Percentiles rank a stretch among this genome's conserved stretches.
Evolutionary conservation across 2,113 vertebrate genomes (phyloP).

Genomic region (Sturnus vulgaris): DNA sequence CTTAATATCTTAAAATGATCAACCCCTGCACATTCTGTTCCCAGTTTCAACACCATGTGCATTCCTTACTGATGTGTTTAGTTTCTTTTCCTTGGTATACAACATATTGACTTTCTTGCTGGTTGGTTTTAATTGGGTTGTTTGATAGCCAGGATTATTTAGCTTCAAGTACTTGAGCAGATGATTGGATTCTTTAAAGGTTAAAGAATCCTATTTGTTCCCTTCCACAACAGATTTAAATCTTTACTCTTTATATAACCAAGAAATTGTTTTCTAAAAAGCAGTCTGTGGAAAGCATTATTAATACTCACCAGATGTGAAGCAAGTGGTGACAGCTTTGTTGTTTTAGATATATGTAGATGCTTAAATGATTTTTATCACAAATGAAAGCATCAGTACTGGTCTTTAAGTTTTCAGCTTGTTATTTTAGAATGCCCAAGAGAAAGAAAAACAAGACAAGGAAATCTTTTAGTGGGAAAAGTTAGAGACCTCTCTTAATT

Average conservation of each 20-base stretch:
- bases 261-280: slow-evolving; percentile 47
- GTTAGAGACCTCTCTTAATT: slow-evolving; percentile 53
- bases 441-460: slow-evolving; percentile 33
- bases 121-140: slow-evolving; percentile 43
- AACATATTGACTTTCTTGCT: slow-evolving; percentile 57
- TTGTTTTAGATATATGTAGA: slow-evolving; percentile 32
- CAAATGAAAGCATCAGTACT: slow-evolving; percentile 25
- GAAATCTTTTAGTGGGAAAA: not conserved
- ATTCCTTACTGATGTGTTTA: not conserved
- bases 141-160: slow-evolving; percentile 62
- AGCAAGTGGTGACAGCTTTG: not conserved
- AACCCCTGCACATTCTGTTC: not conserved
- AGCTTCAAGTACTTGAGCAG: slow-evolving; percentile 46
- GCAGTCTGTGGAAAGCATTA: slow-evolving; percentile 36
- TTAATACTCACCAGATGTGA: slow-evolving; percentile 18
- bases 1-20: not conserved
- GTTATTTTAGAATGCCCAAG: slow-evolving; percentile 46
- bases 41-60: not conserved
- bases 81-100: not conserved
- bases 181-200: slow-evolving; percentile 61
- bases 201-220: slow-evolving; percentile 62
- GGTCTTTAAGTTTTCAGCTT: slow-evolving; percentile 41
- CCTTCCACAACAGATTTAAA: slow-evolving; percentile 37
- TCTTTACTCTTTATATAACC: slow-evolving; percentile 14
- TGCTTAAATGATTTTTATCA: slow-evolving; percentile 20